Evolutionary conservation across 2,113 vertebrate genomes (phyloP), one percentile per base, ranked within the genome.

Genomic region (Chaetops frenatus): DNA sequence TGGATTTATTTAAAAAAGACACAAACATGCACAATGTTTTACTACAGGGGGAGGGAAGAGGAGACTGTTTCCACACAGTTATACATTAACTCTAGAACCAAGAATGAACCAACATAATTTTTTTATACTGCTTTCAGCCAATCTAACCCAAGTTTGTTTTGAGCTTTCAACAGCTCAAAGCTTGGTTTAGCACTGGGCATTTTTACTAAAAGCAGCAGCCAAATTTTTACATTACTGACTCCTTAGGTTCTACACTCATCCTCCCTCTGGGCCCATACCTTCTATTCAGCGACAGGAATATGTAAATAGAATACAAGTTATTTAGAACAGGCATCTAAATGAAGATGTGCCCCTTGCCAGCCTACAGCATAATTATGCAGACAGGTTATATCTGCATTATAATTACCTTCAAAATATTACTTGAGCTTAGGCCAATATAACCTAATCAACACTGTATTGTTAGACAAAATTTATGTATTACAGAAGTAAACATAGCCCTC

Each of bases 1-100:
- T 81, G 88, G 86, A 77, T 83, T 81, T 66, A 90, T 73, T 83
- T 91, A 24, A 36, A 73, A 93, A 81, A 97, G 22, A 88, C 29
- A 88, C 45, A 94, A 93, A 72, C 95, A 96, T 90, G 79, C 86
- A 95, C 74, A 92, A 48, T 31, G 50, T 90, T 94, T 83, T 71
- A 90, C 91, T 94, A 71, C 21, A 58, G 50, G 90, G 92, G 64
- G 78, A 77, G 85, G 87, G 85, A 92, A 82, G 23, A 86, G 67
- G 86, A 90, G 22, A 77, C 35, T 73, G 38, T 56, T 85, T 72
- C 69, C 65, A 35, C 23, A 82, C 31, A 88, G 92, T 96, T 95
- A 94, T 0, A 91, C 50, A 83, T 92, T 93, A 94, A 95, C 83
- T 86, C 58, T 56, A 94, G 16, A 78, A 81, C 36, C 51, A 90